Conservation (phyloP, 2,113 vertebrate genomes). For the Lanius collurio region DNA sequence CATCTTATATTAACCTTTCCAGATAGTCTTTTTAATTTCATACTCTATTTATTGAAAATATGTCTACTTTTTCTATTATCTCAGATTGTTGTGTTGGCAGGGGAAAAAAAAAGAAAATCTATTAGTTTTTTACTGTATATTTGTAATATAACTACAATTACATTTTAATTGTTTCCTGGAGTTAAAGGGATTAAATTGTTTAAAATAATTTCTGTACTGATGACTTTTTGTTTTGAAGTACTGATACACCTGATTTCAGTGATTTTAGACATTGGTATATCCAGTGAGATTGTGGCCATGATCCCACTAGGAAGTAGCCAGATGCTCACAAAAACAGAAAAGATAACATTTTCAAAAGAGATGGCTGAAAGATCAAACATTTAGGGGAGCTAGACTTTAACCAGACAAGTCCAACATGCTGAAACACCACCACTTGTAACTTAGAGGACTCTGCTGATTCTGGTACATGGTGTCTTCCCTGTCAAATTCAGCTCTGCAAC, state of each 20-base stretch:
- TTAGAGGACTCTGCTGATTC: background rate
- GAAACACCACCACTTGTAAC: fast-evolving
- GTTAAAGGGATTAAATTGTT: background rate
- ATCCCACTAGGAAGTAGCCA: background rate
- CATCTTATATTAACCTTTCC: background rate
- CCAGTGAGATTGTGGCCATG: background rate
- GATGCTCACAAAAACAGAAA: background rate
- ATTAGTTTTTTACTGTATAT: background rate
- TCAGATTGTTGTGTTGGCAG: background rate
- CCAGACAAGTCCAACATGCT: background rate
- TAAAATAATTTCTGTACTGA: background rate
- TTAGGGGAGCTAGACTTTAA: background rate
- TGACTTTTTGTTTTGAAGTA: background rate
- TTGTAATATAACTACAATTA: background rate
- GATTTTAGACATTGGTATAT: background rate
- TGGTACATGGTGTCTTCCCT: background rate
- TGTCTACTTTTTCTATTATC: background rate
- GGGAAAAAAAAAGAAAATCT: background rate
- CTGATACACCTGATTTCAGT: background rate
- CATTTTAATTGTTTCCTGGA: background rate
- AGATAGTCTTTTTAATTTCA: background rate
- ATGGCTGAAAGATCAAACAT: background rate
- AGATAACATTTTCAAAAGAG: background rate
- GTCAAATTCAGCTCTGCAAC: background rate
- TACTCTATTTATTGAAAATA: background rate